A percentile compares a stretch with the other conserved stretches of the same genome.
phyloP scores from a whole-genome alignment of 1,140 invertebrate species.

The Caenorhabditis latens region DNA sequence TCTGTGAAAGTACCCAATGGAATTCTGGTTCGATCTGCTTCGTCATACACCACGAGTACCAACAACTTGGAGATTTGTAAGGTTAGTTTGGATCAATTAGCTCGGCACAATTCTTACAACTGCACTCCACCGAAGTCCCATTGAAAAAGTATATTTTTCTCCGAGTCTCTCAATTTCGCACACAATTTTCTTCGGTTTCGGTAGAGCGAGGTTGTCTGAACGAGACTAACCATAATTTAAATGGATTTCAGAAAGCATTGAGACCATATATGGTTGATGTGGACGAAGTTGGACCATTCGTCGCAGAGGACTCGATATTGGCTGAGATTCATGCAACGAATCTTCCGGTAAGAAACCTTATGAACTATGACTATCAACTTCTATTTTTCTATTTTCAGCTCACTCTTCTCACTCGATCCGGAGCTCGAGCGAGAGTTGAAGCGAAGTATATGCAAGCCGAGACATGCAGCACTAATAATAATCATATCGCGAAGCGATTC shows the following conservation, averaged over 20 bases:
- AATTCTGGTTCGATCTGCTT: not conserved
- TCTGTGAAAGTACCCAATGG: not conserved
- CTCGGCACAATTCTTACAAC: not conserved
- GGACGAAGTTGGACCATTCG: too few relatives aligned
- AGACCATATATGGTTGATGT: too few relatives aligned
- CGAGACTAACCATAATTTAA: too few relatives aligned
- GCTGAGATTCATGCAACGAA: too few relatives aligned
- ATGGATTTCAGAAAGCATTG: too few relatives aligned
- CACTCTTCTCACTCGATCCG: not conserved
- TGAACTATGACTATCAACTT: too few relatives aligned
- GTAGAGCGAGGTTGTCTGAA: too few relatives aligned
- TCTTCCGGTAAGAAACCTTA: too few relatives aligned
- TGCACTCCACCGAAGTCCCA: not conserved
- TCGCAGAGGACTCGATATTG: too few relatives aligned
- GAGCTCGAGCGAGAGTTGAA: not conserved
- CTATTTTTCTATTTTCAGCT: not conserved
- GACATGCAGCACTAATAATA: too few relatives aligned
- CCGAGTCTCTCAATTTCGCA: too few relatives aligned
- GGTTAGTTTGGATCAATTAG: not conserved
- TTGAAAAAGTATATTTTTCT: not conserved
- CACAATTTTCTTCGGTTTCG: too few relatives aligned
- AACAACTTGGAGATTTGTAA: not conserved
- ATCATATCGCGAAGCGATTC: not conserved
- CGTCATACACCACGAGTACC: not conserved
- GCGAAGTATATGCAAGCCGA: not conserved